These are phyloP conservation scores for Caenorhabditis inopinata DNA, from an alignment of 1,140 invertebrate species.

Conservation along the genomic window DNA sequence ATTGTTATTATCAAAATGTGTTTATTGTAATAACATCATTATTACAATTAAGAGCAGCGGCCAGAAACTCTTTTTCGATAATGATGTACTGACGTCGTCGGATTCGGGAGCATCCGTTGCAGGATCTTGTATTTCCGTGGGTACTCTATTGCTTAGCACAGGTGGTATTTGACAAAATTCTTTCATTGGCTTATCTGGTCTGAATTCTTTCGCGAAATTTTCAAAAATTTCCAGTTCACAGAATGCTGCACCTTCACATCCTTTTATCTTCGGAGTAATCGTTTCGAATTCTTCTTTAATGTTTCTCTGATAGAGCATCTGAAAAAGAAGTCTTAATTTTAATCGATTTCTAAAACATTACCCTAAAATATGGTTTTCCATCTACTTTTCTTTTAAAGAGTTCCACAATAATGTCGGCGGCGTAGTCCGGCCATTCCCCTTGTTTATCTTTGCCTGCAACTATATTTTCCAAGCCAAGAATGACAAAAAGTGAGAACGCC, in stretches of 20 bases:
- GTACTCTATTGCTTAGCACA: not conserved
- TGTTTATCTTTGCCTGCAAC: not conserved
- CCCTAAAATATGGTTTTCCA: not conserved
- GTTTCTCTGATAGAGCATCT: not conserved
- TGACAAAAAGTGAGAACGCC: not conserved
- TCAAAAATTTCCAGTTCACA: not conserved
- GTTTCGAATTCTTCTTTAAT: not conserved
- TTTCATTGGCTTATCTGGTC: not conserved
- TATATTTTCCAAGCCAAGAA: not conserved
- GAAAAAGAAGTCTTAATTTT: not conserved
- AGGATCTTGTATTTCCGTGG: not conserved
- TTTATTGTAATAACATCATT: not conserved
- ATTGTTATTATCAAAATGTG: slow-evolving; percentile 41
- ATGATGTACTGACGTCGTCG: no score
- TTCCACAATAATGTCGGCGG: not conserved
- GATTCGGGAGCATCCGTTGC: not conserved
- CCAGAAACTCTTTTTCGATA: no score
- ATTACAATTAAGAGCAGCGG: not conserved
- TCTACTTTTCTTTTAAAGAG: not conserved
- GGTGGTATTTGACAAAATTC: not conserved
- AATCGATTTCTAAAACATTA: not conserved
- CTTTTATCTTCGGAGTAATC: not conserved
- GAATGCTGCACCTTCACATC: not conserved
- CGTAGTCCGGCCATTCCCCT: slow-evolving; percentile 6
- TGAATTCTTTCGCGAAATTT: not conserved